Conservation (phyloP, 2,113 vertebrate genomes). For the Jacana jacana region DNA sequence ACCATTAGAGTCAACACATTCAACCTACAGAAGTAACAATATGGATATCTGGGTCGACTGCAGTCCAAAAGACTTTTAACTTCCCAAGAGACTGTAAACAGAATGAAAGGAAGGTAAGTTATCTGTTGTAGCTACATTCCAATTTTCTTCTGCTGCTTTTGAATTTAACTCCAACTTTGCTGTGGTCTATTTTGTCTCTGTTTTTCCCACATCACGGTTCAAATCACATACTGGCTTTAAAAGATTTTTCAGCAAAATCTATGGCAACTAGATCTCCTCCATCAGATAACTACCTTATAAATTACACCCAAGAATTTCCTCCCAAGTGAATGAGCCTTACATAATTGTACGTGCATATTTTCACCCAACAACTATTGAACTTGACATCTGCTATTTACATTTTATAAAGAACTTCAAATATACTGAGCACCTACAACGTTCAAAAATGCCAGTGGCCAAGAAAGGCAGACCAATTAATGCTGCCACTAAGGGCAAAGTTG, state of each 20-base stretch:
- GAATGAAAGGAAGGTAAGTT: background rate
- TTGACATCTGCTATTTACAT: background rate
- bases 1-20: background rate
- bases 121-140: background rate
- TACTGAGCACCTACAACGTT: background rate
- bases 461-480: background rate
- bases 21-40: background rate
- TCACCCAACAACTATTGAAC: background rate
- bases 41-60: rapidly evolving
- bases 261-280: background rate
- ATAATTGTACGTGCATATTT: background rate
- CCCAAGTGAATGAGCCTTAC: background rate
- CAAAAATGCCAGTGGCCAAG: background rate
- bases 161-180: background rate
- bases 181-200: background rate
- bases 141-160: background rate
- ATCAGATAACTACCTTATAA: background rate
- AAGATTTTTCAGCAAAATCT: background rate
- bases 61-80: background rate
- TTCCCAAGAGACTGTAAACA: background rate
- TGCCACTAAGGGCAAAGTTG: background rate
- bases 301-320: slow-evolving; percentile 10
- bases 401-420: background rate
- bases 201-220: background rate
- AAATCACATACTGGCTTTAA: background rate